phyloP scores from a whole-genome alignment of 2,888 invertebrate species.

The Tetheella fluctuosa region DNA sequence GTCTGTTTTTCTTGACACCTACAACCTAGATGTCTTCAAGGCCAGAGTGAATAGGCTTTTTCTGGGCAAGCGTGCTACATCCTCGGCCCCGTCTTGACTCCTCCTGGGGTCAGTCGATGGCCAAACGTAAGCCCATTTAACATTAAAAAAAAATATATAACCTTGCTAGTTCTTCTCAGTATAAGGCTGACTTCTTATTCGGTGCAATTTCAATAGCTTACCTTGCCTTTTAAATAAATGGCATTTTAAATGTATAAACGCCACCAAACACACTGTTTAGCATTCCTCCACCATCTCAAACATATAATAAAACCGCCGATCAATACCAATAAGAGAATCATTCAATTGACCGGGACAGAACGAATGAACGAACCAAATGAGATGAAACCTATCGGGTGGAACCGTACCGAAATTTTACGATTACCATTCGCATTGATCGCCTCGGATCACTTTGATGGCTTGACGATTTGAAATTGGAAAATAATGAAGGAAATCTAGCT shows the following conservation, averaged over 20 bases:
- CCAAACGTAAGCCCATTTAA: too few relatives aligned
- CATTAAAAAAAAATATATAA: too few relatives aligned
- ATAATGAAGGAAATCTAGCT: slow-evolving; percentile 34
- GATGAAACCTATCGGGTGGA: slow-evolving; percentile 26
- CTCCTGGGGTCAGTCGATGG: too few relatives aligned
- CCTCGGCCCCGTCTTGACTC: too few relatives aligned
- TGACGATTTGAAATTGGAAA: slow-evolving; percentile 45
- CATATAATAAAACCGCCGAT: slow-evolving; percentile 12
- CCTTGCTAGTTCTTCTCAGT: too few relatives aligned
- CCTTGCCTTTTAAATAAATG: too few relatives aligned
- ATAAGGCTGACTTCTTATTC: too few relatives aligned
- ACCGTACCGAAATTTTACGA: slow-evolving; percentile 46
- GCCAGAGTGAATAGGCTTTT: too few relatives aligned
- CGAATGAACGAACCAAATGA: slow-evolving; percentile 26
- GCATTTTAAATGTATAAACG: not conserved
- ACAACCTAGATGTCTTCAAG: too few relatives aligned
- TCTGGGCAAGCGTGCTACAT: too few relatives aligned
- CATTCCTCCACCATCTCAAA: not conserved
- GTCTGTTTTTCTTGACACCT: too few relatives aligned
- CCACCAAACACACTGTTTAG: not conserved
- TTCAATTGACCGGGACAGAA: slow-evolving; percentile 33
- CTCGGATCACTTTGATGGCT: slow-evolving; percentile 17
- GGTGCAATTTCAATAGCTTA: too few relatives aligned
- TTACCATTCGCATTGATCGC: slow-evolving; percentile 20
- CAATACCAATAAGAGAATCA: slow-evolving; percentile 27